Evolutionary conservation across 2,113 vertebrate species (phyloP), one percentile per base, ranked within the genome.

Genomic region (Poicephalus meyeri): DNA sequence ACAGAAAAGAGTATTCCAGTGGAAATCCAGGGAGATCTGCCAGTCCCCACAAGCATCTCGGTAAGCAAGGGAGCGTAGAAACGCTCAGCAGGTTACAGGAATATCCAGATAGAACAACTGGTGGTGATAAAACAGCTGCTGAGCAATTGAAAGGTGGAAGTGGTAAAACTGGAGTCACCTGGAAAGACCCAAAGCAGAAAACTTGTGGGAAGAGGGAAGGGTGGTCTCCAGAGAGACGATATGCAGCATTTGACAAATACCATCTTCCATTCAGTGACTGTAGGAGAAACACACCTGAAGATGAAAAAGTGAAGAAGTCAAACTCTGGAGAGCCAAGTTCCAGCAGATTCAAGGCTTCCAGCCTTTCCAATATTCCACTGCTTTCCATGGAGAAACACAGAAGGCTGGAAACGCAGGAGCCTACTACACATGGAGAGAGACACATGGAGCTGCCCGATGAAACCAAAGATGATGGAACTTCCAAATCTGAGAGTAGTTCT

Each of bases 31-130:
- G 93, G 13, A 80, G 81, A 33, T 98, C 98, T 88, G 88, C 96
- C 7, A 99, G 98, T 95, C 99, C 99, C 10, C 98, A 94, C 25
- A 98, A 98, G 94, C 95, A 89, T 84, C 95, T 97, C 3, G 64
- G 96, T 85, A 96, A 92, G 50, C 98, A 89, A 28, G 97, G 91
- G 85, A 28, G 65, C 20, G 13, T 33, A 44, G 97, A 95, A 53
- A 83, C 4, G 0, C 20, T 63, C 21, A 85, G 79, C 55, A 73
- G 35, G 71, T 24, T 52, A 8, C 66, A 53, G 12, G 96, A 93
- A 11, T 11, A 47, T 21, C 87, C 33, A 12, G 83, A 77, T 0
- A 42, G 15, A 71, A 65, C 88, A n/a, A 12, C 71, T 9, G 9
- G 16, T 15, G 44, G 47, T 25, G 69, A 50, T 8, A 29, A 35